Conservation (phyloP, 1,140 invertebrate species). For the Andrena cerasifolii region DNA sequence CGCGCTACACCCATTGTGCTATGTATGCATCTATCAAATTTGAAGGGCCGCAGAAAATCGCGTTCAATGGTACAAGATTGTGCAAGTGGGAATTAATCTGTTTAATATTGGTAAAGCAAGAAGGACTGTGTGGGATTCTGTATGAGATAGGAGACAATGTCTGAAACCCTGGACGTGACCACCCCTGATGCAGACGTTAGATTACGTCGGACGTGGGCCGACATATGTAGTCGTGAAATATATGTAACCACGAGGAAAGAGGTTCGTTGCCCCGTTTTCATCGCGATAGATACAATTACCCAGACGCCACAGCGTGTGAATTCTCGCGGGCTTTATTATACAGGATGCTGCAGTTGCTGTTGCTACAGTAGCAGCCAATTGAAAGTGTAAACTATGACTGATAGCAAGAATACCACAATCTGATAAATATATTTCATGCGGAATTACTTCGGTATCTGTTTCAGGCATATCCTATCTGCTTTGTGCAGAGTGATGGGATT, state of each 20-base stretch:
- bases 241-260: conserved; percentile 39
- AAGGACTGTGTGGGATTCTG: background rate
- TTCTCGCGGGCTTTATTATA: background rate
- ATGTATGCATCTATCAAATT: too few relatives aligned
- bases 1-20: background rate
- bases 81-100: too few relatives aligned
- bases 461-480: too few relatives aligned
- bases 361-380: background rate
- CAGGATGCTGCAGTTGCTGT: background rate
- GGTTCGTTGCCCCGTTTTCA: conserved; percentile 60
- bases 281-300: conserved; percentile 59
- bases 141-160: background rate
- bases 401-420: too few relatives aligned
- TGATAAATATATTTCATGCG: too few relatives aligned
- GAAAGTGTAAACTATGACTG: too few relatives aligned
- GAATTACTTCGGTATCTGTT: too few relatives aligned
- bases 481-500: too few relatives aligned
- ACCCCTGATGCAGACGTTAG: conserved; percentile 19
- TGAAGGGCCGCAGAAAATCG: background rate
- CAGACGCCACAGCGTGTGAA: conserved; percentile 18
- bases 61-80: too few relatives aligned
- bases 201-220: conserved; percentile 27
- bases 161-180: background rate
- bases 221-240: conserved; percentile 40
- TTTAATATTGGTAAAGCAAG: background rate